Conservation (phyloP, 2,888 invertebrate species). For the Synanthedon formicaeformis region DNA sequence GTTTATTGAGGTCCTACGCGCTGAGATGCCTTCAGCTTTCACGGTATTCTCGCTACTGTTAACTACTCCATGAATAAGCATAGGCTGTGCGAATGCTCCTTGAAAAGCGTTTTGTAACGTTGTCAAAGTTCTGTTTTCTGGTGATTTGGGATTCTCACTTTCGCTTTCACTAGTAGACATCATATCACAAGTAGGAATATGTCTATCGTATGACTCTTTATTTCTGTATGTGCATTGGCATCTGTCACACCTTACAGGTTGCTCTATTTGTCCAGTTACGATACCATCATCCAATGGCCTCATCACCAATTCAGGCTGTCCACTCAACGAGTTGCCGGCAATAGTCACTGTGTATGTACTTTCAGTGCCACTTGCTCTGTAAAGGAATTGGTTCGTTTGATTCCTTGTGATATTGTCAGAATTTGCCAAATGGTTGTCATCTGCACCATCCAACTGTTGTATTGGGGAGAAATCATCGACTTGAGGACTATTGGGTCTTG, state of each 20-base stretch:
- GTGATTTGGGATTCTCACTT: constrained; percentile 75
- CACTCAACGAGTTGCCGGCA: constrained; percentile 61
- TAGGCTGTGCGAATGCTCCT: constrained; percentile 61
- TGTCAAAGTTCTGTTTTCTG: constrained; percentile 63
- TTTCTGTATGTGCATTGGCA: constrained; percentile 90
- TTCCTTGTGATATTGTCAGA: constrained; percentile 39
- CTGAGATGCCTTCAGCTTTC: constrained; percentile 62
- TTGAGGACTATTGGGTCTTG: constrained; percentile 53
- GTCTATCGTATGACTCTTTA: constrained; percentile 83
- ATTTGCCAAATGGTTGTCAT: constrained; percentile 65
- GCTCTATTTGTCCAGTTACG: constrained; percentile 67
- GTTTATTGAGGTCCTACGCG: constrained; percentile 62
- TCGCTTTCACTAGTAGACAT: constrained; percentile 86
- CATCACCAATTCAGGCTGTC: constrained; percentile 60
- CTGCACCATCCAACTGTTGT: constrained; percentile 77
- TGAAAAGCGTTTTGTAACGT: constrained; percentile 65
- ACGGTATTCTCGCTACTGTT: constrained; percentile 54
- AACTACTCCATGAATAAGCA: constrained; percentile 63
- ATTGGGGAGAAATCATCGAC: constrained; percentile 62
- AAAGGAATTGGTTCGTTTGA: constrained; percentile 54
- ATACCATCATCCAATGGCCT: constrained; percentile 50
- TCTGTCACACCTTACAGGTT: constrained; percentile 86
- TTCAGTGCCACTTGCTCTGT: constrained; percentile 60
- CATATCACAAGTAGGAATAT: constrained; percentile 81
- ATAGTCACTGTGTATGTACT: constrained; percentile 63